Evolutionary conservation across 1,140 invertebrate genomes (phyloP), one percentile per base, ranked within the genome.

Genomic region (Calliphora vicina): DNA sequence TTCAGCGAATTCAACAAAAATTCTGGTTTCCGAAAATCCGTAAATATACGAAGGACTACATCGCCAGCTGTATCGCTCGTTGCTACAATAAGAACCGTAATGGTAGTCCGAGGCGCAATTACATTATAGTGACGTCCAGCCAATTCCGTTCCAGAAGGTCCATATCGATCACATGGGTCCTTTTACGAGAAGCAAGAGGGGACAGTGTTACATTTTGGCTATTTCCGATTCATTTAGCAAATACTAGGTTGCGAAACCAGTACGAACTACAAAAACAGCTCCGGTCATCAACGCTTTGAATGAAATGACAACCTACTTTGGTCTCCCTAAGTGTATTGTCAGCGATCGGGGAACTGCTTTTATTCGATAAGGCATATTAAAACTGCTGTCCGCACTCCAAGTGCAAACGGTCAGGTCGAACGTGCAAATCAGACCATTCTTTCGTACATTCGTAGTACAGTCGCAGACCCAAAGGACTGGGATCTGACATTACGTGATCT

Each of bases 371-470:
- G 35, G n/a, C 84, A 83, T 72, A 76, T 78, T 25, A 82, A 81
- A 83, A 84, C 73, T 35, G 80, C 82, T 23, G 83, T 82, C 20
- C 73, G 67, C 61, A 84, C 80, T 67, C 86, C 85, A 10, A 74
- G 82, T 20, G 82, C 85, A 10, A 84, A 86, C 57, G 86, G 86
- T 15, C 84, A 86, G 43, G 85, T 87, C 13, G 85, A 88, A 82
- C 27, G 87, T 12, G 73, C 86, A 20, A 87, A 88, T 82, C 57
- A 85, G 27, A 80, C 82, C 13, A 76, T 87, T 50, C 29, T 86
- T 17, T 50, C 50, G 9, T 83, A 82, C 23, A 26, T 85, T 50
- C 23, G 84, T 57, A 71, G 57, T 8, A 78, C 83, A 71, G 35
- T 61, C 13, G 73, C 73, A n/a, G 74, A 73, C n/a, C 78, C 78